Evolutionary conservation across 2,113 vertebrate genomes (phyloP).

Genomic region (Nycticorax nycticorax): DNA sequence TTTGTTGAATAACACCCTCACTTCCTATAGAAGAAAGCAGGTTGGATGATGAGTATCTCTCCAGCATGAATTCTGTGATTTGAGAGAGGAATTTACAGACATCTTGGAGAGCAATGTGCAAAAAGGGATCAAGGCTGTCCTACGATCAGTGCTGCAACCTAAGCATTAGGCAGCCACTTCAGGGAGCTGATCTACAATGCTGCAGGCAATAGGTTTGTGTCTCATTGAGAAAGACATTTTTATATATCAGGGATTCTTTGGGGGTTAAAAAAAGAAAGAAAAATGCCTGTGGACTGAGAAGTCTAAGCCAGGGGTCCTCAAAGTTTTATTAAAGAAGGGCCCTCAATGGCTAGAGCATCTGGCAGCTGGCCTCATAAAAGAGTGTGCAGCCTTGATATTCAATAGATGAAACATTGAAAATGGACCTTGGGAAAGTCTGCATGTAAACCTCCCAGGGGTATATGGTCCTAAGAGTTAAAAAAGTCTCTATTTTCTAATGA

Average conservation of each 20-base stretch:
- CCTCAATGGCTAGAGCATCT: not conserved
- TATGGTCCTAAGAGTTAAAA: not conserved
- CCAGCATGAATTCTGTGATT: not conserved
- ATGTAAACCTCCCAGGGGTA: not conserved
- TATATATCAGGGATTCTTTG: not conserved
- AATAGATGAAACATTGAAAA: not conserved
- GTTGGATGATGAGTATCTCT: not conserved
- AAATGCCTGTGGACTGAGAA: not conserved
- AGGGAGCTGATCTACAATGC: not conserved
- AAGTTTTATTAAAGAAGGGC: not conserved
- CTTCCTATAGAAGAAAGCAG: not conserved
- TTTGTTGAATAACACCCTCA: not conserved
- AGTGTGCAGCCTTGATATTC: not conserved
- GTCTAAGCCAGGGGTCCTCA: not conserved
- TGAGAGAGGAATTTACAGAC: not conserved
- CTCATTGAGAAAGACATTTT: not conserved
- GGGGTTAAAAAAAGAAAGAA: accelerated
- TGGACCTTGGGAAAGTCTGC: not conserved
- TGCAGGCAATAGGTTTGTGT: not conserved
- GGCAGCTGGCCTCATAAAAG: not conserved
- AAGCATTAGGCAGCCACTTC: not conserved
- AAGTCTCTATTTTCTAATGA: not conserved
- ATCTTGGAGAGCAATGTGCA: not conserved
- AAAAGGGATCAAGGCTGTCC: not conserved
- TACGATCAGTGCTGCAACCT: not conserved